Base-by-base conservation (phyloP, 2,888 invertebrate genomes). In the Proisotoma minuta region DNA sequence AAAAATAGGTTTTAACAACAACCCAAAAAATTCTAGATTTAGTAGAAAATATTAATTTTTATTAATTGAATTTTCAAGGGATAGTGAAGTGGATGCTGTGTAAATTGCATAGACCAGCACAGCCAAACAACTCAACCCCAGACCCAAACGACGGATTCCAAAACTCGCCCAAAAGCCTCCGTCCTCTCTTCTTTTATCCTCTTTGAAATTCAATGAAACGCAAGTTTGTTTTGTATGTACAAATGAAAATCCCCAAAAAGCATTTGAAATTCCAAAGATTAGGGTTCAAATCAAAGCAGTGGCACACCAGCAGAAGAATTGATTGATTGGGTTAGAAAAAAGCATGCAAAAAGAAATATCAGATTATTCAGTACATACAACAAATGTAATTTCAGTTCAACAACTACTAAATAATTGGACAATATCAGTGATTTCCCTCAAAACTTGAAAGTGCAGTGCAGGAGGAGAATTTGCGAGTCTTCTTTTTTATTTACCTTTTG, bases 401-500 rank as follows among this genome's bases (percentile, higher is more conserved):
- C n/a, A n/a, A n/a, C n/a, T n/a, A n/a, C n/a, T n/a, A n/a, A n/a
- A n/a, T n/a, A n/a, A n/a, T n/a, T n/a, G n/a, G n/a, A n/a, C n/a
- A n/a, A n/a, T n/a, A n/a, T n/a, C n/a, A n/a, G n/a, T n/a, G n/a
- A 15, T 28, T 51, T 22, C 26, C 49, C 29, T 23, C 39, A 22
- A 10, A 28, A 34, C 49, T 53, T 12, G 34, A 20, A 15, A 22
- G 27, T 26, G 34, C 23, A 40, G 51, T 51, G 18, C 22, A 22
- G 20, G 20, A 50, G 59, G 20, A 28, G 47, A 34, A 47, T 43
- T 57, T 23, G 29, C 4, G 18, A 29, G 18, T 18, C 29, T 15
- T 15, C 58, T 66, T 62, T 5, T 8, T 54, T 23, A 54, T 70
- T 70, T 70, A 68, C 70, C 70, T 70, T 70, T 70, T 51, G 68